Base-by-base conservation (phyloP, 1,140 invertebrate genomes). In the Drosophila tropicalis region DNA sequence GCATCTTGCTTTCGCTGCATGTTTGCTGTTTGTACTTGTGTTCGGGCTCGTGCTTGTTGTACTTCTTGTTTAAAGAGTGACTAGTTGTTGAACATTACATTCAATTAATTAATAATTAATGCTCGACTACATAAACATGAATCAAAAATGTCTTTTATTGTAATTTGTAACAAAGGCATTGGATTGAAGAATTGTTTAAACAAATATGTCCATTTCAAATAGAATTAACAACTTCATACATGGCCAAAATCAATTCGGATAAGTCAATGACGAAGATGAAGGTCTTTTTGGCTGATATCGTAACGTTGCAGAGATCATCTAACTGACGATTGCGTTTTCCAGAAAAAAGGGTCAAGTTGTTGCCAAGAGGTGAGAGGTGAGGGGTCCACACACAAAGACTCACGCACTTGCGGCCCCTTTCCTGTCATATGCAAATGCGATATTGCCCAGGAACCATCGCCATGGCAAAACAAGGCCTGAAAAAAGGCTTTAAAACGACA, bases 381-480 rank as follows among this genome's bases (percentile, higher is more conserved):
- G 29, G 9, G 9, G 9, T 36, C 34, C 44, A 32, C 40, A 13
- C 32, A 55, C 47, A 36, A 34, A 58, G 15, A 57, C 40, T 51
- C 40, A 40, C 58, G 19, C 39, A 51, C 41, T 36, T 9, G 40
- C 60, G 29, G 34, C 34, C 32, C 36, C 29, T 19, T 74, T 69
- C 55, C 62, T 51, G 47, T 65, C 32, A 51, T 70, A 76, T 76
- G 74, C 70, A 73, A 76, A 76, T 76, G 74, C 61, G 70, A 44
- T 65, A 76, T 64, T 76, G 41, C 12, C 44, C 51, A 29, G 9
- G 19, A 19, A 22, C 12, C 36, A 13, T n/a, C 36, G 39, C 10
- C n/a, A 29, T 56, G 44, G 15, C 44, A 19, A 73, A 47, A 54
- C 40, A 69, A 19, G 60, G 12, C 25, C 41, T 5, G 17, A 34